Percentiles rank a stretch among this genome's conserved stretches.
These are phyloP conservation scores for Coregonus clupeaformis DNA, from an alignment of 2,113 vertebrate genomes.

Conservation along the genomic window DNA sequence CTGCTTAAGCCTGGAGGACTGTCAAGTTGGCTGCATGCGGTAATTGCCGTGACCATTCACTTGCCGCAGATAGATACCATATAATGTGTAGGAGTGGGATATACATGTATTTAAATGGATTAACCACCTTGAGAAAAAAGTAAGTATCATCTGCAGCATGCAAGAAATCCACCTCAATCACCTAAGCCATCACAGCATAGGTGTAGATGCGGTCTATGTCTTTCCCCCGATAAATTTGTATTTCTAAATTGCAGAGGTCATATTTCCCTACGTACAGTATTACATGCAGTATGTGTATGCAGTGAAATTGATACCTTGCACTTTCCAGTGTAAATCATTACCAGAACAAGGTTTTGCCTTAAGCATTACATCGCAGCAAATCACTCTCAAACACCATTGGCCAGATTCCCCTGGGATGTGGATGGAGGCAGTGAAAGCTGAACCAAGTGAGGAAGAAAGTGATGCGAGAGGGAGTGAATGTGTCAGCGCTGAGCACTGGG, in stretches of 20 bases:
- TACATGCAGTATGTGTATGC: not conserved
- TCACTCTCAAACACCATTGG: constrained; percentile 33
- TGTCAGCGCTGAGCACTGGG: not conserved
- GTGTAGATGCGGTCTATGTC: not conserved
- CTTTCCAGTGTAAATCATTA: constrained; percentile 15
- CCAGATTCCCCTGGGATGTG: not conserved
- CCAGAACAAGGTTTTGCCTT: constrained; percentile 20
- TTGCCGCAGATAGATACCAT: constrained; percentile 20
- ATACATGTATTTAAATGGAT: constrained; percentile 42
- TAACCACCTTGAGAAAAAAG: constrained; percentile 42
- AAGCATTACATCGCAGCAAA: constrained; percentile 47
- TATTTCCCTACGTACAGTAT: not conserved
- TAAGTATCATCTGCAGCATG: constrained; percentile 26
- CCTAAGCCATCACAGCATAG: constrained; percentile 39
- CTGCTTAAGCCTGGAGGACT: constrained; percentile 51
- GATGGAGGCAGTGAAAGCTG: constrained; percentile 17
- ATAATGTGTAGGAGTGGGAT: constrained; percentile 49
- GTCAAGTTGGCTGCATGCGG: constrained; percentile 58
- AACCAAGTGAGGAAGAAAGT: constrained; percentile 5
- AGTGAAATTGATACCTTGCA: constrained; percentile 7
- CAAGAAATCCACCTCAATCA: constrained; percentile 50
- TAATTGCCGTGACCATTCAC: constrained; percentile 61
- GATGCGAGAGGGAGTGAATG: not conserved
- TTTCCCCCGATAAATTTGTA: constrained; percentile 7
- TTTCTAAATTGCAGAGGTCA: constrained; percentile 26